Base-by-base conservation (phyloP, 1,140 invertebrate genomes). In the Hirudo medicinalis region DNA sequence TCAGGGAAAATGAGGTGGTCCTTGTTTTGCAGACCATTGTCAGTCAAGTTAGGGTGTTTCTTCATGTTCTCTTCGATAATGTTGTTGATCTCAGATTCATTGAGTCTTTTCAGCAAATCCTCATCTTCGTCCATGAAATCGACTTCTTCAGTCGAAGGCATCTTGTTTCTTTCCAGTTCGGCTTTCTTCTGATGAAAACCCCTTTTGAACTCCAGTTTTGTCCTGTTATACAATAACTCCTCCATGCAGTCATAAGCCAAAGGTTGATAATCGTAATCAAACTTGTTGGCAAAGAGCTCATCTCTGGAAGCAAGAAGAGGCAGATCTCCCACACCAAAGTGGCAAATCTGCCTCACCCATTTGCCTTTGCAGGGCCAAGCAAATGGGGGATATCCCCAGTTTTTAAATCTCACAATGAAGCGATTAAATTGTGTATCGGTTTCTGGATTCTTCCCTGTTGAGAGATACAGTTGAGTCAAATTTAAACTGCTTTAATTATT, bases 251-350 rank as follows among this genome's bases (percentile, higher is more conserved):
- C 76, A 0, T 76, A 76, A 0, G 77, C 72, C 8, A 76, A 72
- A 0, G 75, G 78, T 55, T 80, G 74, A 72, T 71, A 76, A 43
- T 77, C 72, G 19, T 75, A 55, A 70, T 78, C 73, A 68, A 82
- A 79, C 72, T 82, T 82, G 75, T 82, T 82, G 32, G 77, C 79
- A 73, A 81, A 78, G n/a, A 81, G 66, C 67, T 78, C 73, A 27
- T 54, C 73, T 54, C 76, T 53, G 17, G 54, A 54, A 0, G 67
- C 67, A 0, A 81, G 54, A 15, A 73, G 43, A 20, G 75, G 75
- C 25, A 81, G 72, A 74, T 81, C 80, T 11, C 71, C 73, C 32
- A 75, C 70, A 13, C 75, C 74, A 43, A 78, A 76, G 8, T 79
- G 75, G 71, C 79, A 80, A 49, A 74, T 69, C 60, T 32, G 40